These are phyloP conservation scores for Linurgus olivaceus DNA, from an alignment of 2,797 vertebrate species.

Conservation along the genomic window DNA sequence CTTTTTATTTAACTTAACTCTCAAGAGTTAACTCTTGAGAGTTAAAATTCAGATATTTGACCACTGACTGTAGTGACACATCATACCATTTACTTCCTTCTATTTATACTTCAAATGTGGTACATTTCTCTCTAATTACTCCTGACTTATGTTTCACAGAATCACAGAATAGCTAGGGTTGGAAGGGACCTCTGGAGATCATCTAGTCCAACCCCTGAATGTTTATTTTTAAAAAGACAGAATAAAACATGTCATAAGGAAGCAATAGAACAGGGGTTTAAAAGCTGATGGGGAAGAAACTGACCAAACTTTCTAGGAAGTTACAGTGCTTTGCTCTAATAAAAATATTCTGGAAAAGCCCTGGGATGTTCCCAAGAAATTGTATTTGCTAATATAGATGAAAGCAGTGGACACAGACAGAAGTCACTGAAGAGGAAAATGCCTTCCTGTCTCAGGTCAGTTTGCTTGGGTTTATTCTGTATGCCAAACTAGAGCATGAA, in stretches of 20 bases:
- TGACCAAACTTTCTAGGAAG: conserved; percentile 33
- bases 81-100: not conserved
- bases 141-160: not conserved
- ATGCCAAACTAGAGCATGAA: not conserved
- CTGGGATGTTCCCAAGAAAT: not conserved
- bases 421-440: conserved; percentile 12
- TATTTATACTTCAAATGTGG: not conserved
- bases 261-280: not conserved
- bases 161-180: not conserved
- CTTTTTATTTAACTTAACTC: not conserved
- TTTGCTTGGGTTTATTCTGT: not conserved
- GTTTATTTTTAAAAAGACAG: conserved; percentile 16
- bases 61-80: not conserved
- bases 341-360: not conserved
- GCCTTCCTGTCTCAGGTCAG: not conserved
- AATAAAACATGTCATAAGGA: not conserved
- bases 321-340: not conserved
- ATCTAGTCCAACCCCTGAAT: not conserved
- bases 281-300: not conserved
- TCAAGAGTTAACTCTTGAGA: too few relatives aligned
- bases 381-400: conserved; percentile 8
- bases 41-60: not conserved
- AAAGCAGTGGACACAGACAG: not conserved
- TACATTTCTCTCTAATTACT: not conserved
- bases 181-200: not conserved